A percentile compares a stretch with the other conserved stretches of the same genome.
Conservation (phyloP, 2,113 vertebrate species). For the Pomatorhinus ruficollis region DNA sequence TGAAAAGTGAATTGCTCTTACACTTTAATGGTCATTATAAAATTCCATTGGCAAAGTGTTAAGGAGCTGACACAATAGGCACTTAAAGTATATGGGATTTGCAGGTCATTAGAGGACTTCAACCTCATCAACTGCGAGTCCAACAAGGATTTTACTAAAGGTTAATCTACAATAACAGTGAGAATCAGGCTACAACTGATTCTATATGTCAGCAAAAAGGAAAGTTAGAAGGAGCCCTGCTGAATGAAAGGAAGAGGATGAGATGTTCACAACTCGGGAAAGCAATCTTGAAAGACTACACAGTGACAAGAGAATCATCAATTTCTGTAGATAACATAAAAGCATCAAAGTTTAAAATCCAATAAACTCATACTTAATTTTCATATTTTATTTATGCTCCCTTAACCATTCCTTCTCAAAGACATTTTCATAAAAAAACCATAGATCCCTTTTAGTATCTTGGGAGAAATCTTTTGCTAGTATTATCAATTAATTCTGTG, state of each 20-base stretch:
- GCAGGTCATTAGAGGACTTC: neutral
- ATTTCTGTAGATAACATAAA: neutral
- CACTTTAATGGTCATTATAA: neutral
- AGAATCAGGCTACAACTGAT: neutral
- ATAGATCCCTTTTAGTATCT: neutral
- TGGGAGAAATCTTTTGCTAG: neutral
- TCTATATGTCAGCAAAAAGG: neutral
- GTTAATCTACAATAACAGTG: neutral
- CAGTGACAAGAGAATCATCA: neutral
- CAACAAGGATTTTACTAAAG: neutral
- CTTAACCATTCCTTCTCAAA: neutral
- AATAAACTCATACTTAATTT: neutral
- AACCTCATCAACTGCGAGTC: fast-evolving
- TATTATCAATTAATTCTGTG: neutral
- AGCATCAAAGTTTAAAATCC: neutral
- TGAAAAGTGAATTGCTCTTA: neutral
- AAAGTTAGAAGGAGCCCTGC: neutral
- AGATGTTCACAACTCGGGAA: neutral
- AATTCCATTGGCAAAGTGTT: neutral
- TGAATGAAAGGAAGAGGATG: neutral
- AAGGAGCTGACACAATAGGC: neutral
- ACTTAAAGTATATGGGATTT: neutral
- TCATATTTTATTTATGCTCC: neutral
- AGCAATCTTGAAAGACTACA: neutral
- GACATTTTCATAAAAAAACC: neutral